Evolutionary conservation across 2,113 vertebrate genomes (phyloP), one percentile per base, ranked within the genome.

Genomic region (Spea bombifrons): DNA sequence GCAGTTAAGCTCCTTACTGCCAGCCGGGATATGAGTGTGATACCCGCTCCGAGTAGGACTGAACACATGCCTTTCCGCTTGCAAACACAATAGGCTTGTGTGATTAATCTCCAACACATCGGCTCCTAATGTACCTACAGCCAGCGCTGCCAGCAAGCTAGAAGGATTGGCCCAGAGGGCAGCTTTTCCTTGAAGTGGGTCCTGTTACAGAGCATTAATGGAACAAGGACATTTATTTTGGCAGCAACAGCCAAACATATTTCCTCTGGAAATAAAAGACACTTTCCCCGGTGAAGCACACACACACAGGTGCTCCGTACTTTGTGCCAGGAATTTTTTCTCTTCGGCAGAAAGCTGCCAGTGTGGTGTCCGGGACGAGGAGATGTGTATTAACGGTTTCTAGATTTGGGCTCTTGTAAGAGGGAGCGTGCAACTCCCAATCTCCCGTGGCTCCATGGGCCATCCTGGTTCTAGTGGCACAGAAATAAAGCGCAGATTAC

Each of bases 171-270:
- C 75, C 83, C 77, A 77, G 1, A 45, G 61, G 82, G 66, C 81
- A 57, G 82, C 15, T 64, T 65, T 82, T 66, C 67, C 80, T 75
- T 73, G 50, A 66, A 66, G 76, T 80, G 80, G 81, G 82, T 76
- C 47, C 63, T 73, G 76, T 73, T 6, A 30, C 64, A 65, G 76
- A 65, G 72, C 69, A 66, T 71, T 78, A 78, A 76, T 75, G 75
- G 73, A 81, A 68, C 17, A 0, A 3, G 82, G 76, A 68, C 70
- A 81, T 85, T 87, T 85, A 73, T 75, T 61, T 85, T 85, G 86
- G 85, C 83, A 84, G 73, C 3, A 2, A 75, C 69, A 69, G 67
- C 55, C 6, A 52, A 4, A 8, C 49, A 30, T 72, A 78, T 78
- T 78, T 78, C 17, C 70, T 16, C 74, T 76, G 81, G 67, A 65